Evolutionary conservation across 2,888 invertebrate species (phyloP), one percentile per base, ranked within the genome.

Genomic region (Neoscelio sp.): DNA sequence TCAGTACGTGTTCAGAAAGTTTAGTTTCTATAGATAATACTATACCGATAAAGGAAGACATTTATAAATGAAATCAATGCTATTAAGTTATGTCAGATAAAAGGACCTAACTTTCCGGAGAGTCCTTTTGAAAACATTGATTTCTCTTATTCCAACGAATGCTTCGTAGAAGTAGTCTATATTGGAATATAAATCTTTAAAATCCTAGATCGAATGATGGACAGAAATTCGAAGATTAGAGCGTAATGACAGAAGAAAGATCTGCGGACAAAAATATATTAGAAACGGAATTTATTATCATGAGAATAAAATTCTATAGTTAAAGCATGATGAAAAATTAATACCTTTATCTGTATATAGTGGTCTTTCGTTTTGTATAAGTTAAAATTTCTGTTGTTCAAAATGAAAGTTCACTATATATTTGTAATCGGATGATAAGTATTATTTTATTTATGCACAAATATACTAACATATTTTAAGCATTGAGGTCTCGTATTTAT

Each of bases 1-100:
- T n/a, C n/a, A n/a, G n/a, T n/a, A n/a, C n/a, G 23, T 1, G 23
- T 3, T 46, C 10, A 30, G 15, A 28, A 48, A 7, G 30, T 13
- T n/a, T n/a, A n/a, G n/a, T n/a, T 6, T 40, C 40, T 6, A 40
- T 40, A 15, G 28, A 20, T 35, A 23, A 23, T 54, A 40, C 35
- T 40, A 18, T 40, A 26, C 6, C 35, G 2, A 17, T 40, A 17
- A 30, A 42, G 7, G 18, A n/a, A 18, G 30, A 44, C 18, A 64
- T 64, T 48, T 64, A 48, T 38, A 48, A 48, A 48, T 48, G 48
- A 64, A 64, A 48, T 48, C n/a, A 48, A 4, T 35, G 17, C n/a
- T 23, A 48, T 64, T 64, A 35, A 38, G 26, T 48, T 48, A 44
- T 26, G 8, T n/a, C 17, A 26, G 62, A 48, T 64, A 62, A 64